Percentiles rank a stretch among this genome's conserved stretches.
Evolutionary conservation across 2,888 invertebrate genomes (phyloP).

Genomic region (Scrobipalpa costella): DNA sequence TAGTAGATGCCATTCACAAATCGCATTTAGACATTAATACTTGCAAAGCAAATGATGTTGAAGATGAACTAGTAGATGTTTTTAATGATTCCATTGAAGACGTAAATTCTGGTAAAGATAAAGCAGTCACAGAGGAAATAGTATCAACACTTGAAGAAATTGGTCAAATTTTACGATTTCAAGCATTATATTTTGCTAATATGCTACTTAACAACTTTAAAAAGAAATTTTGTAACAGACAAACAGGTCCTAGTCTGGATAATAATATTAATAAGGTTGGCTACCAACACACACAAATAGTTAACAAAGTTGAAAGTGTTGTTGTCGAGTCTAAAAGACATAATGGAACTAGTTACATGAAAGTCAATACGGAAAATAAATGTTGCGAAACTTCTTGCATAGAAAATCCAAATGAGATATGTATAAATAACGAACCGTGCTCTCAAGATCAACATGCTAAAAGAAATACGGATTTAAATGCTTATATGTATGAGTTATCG

Average conservation of each 20-base stretch:
- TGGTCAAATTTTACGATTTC: constrained; percentile 41
- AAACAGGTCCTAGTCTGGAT: not conserved
- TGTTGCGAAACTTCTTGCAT: not conserved
- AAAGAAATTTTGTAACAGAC: constrained; percentile 32
- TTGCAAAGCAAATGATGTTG: constrained; percentile 40
- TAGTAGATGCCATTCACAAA: constrained; percentile 42
- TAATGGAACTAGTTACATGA: not conserved
- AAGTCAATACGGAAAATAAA: not conserved
- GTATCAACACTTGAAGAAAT: constrained; percentile 41
- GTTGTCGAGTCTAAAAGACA: not conserved
- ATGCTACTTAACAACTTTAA: constrained; percentile 27
- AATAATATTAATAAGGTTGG: not conserved
- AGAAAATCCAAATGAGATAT: not conserved
- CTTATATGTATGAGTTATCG: constrained; percentile 45
- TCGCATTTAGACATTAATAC: constrained; percentile 37
- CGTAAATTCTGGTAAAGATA: constrained; percentile 38
- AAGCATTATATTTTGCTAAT: constrained; percentile 39
- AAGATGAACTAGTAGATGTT: constrained; percentile 49
- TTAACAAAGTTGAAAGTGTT: not conserved
- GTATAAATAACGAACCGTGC: not conserved
- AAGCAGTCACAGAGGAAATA: constrained; percentile 44
- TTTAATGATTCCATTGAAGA: constrained; percentile 45
- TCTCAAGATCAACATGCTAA: constrained; percentile 34
- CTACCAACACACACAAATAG: constrained; percentile 21
- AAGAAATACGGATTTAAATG: constrained; percentile 39